Percentiles rank a stretch among this genome's conserved stretches.
These are phyloP conservation scores for Atethmia centrago DNA, from an alignment of 2,888 invertebrate genomes.

Conservation along the genomic window DNA sequence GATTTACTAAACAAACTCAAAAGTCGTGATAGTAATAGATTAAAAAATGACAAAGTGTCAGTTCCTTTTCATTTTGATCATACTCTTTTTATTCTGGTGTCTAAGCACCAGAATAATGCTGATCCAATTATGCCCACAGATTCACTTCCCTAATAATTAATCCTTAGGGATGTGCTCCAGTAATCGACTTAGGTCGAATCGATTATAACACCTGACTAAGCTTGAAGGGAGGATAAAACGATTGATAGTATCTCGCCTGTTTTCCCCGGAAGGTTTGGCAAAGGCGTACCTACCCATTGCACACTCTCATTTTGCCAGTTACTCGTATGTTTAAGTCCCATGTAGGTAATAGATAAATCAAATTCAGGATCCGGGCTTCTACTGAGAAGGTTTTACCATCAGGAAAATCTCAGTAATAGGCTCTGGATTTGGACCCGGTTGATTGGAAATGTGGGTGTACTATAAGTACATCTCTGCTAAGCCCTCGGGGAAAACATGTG, in stretches of 20 bases:
- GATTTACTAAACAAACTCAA: not conserved
- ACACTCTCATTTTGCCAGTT: not conserved
- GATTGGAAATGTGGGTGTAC: not conserved
- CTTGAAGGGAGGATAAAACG: not conserved
- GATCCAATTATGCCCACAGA: constrained; percentile 15
- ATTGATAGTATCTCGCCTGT: not conserved
- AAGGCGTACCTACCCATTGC: no score
- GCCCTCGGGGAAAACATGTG: not conserved
- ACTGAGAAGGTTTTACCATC: not conserved
- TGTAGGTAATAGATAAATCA: not conserved
- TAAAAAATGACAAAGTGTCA: no score
- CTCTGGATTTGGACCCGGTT: not conserved
- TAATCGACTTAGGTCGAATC: constrained; percentile 16
- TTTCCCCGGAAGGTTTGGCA: no score
- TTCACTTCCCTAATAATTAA: constrained; percentile 37
- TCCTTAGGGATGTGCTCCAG: constrained; percentile 26
- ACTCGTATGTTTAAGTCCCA: not conserved
- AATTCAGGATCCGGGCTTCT: not conserved
- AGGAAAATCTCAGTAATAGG: no score
- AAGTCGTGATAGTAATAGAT: not conserved
- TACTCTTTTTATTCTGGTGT: not conserved
- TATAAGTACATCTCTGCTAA: not conserved
- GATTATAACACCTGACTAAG: constrained; percentile 22
- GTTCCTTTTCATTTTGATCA: no score
- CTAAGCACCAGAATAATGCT: constrained; percentile 6